phyloP scores from a whole-genome alignment of 2,113 vertebrate genomes.

The Rhinoptilus africanus region DNA sequence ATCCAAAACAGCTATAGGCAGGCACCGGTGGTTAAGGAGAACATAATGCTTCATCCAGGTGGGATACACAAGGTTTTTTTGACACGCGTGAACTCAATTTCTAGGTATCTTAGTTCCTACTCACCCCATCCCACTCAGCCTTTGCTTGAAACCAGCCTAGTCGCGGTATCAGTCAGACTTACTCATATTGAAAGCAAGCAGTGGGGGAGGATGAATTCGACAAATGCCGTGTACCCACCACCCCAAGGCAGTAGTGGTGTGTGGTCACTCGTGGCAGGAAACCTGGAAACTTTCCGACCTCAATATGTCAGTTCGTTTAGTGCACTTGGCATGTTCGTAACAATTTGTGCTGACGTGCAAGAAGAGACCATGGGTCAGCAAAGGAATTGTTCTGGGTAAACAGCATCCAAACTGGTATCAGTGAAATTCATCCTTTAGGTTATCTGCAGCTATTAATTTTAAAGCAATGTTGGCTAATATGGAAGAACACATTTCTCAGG shows the following conservation, averaged over 20 bases:
- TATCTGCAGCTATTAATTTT: not conserved
- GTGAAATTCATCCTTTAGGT: not conserved
- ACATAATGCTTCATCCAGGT: not conserved
- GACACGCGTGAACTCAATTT: accelerated
- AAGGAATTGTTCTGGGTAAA: not conserved
- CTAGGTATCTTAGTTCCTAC: not conserved
- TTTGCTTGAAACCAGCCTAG: not conserved
- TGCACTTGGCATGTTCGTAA: not conserved
- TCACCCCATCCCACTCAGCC: not conserved
- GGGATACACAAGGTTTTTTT: not conserved
- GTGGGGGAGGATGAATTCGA: accelerated
- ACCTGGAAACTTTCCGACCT: not conserved
- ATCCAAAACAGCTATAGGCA: not conserved
- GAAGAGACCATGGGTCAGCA: not conserved
- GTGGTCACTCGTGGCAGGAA: not conserved
- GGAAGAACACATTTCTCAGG: not conserved
- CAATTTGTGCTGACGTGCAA: accelerated
- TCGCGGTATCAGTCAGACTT: not conserved
- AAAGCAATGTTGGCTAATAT: not conserved
- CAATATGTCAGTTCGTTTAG: not conserved
- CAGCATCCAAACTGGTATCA: not conserved
- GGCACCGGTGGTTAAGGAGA: not conserved
- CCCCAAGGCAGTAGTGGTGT: accelerated
- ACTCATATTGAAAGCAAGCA: not conserved
- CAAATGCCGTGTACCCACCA: not conserved